Conservation (phyloP, 23 tunicate species). For the Aplidium turbinatum region DNA sequence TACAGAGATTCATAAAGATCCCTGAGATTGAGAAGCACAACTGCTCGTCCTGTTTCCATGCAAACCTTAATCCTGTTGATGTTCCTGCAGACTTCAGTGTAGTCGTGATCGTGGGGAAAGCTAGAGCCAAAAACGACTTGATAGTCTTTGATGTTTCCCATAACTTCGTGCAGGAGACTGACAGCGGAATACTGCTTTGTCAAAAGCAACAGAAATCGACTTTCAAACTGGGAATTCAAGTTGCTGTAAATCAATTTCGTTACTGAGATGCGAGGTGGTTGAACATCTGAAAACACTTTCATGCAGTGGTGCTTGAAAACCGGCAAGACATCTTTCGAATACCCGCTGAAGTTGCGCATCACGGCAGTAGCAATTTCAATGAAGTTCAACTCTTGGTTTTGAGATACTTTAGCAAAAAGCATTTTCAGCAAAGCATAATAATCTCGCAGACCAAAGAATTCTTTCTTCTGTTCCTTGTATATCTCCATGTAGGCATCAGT, state of each 20-base stretch:
- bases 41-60: slow-evolving; percentile 65
- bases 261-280: background rate
- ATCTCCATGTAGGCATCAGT: slow-evolving; percentile 45
- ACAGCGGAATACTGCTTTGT: slow-evolving; percentile 61
- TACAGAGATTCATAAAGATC: slow-evolving; percentile 67
- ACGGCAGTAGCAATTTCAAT: slow-evolving; percentile 22
- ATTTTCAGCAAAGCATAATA: slow-evolving; percentile 61
- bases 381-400: background rate
- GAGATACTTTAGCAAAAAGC: slow-evolving; percentile 7
- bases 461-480: slow-evolving; percentile 35
- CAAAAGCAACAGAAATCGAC: slow-evolving; percentile 47
- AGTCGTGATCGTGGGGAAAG: slow-evolving; percentile 57
- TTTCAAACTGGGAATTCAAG: slow-evolving; percentile 26
- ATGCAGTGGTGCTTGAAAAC: slow-evolving; percentile 12
- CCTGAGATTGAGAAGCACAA: slow-evolving; percentile 41
- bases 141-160: slow-evolving; percentile 14
- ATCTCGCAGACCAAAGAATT: slow-evolving; percentile 69
- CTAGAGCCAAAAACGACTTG: slow-evolving; percentile 65
- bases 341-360: slow-evolving; percentile 54
- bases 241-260: slow-evolving; percentile 28
- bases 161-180: slow-evolving; percentile 21
- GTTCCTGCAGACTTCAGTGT: slow-evolving; percentile 58
- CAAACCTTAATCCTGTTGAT: slow-evolving; percentile 59
- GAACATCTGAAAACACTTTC: background rate
- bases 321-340: background rate